Conservation (phyloP, 2,113 vertebrate genomes). For the Gallinago media region DNA sequence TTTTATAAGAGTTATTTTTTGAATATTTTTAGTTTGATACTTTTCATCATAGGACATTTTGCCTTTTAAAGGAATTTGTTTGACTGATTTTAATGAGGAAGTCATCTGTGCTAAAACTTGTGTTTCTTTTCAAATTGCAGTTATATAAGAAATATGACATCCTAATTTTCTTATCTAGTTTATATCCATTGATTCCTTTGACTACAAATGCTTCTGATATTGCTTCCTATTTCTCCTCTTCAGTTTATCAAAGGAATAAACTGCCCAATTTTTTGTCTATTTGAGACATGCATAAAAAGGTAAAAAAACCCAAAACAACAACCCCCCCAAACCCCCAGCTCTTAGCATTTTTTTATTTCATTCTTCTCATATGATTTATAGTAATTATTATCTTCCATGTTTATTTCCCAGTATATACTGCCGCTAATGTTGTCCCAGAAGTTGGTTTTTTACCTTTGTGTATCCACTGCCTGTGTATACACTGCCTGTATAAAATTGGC, state of each 20-base stretch:
- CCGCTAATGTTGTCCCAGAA: neutral
- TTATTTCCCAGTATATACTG: neutral
- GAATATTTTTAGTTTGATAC: neutral
- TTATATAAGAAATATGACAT: neutral
- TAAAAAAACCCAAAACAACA: no score
- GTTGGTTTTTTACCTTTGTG: neutral
- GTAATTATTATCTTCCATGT: neutral
- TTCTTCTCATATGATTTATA: neutral
- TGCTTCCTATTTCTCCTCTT: neutral
- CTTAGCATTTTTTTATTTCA: neutral
- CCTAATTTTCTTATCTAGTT: neutral
- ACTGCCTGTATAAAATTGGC: neutral
- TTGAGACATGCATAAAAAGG: rapidly evolving
- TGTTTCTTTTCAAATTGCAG: neutral
- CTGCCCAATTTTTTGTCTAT: neutral
- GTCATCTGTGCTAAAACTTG: neutral
- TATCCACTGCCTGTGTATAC: neutral
- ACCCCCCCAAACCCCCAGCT: rapidly evolving
- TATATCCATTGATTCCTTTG: neutral
- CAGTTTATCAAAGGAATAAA: neutral
- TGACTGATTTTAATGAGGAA: neutral
- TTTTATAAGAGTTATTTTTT: neutral
- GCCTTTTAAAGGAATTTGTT: neutral
- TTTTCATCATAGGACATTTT: neutral
- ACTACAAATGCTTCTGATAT: neutral